Conservation (phyloP, 1,140 invertebrate species). For the Copidosoma floridanum region DNA sequence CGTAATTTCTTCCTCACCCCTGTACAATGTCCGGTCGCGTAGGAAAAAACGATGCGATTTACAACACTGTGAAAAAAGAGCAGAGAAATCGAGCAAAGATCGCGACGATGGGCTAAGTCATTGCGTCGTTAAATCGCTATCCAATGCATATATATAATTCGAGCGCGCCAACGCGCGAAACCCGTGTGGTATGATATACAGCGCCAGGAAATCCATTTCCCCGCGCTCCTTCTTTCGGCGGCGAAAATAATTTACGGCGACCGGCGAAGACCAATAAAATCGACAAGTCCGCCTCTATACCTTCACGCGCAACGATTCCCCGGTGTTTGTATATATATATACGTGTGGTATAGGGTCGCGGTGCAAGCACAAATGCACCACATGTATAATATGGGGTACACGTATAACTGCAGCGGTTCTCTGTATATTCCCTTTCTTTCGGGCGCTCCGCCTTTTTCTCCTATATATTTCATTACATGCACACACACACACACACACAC, state of each 20-base stretch:
- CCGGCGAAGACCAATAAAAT: slow-evolving; percentile 17
- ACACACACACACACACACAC: not conserved
- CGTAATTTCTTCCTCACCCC: too few relatives aligned
- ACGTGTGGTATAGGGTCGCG: too few relatives aligned
- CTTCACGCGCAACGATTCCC: not conserved
- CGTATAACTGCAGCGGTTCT: too few relatives aligned
- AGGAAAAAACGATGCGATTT: too few relatives aligned
- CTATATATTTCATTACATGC: slow-evolving; percentile 15
- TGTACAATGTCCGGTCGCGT: too few relatives aligned
- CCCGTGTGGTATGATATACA: too few relatives aligned
- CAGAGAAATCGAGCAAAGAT: too few relatives aligned
- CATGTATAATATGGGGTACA: not conserved
- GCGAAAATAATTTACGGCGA: slow-evolving; percentile 17
- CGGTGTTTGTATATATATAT: not conserved
- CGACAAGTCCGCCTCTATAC: slow-evolving; percentile 6
- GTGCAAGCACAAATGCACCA: not conserved
- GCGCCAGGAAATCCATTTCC: slow-evolving; percentile 19
- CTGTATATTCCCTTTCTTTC: not conserved
- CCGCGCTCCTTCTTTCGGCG: not conserved
- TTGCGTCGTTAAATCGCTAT: slow-evolving; percentile 28
- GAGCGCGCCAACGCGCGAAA: slow-evolving; percentile 19
- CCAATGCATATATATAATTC: slow-evolving; percentile 28
- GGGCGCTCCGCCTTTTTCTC: not conserved
- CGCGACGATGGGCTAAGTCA: too few relatives aligned
- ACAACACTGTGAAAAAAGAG: too few relatives aligned